Evolutionary conservation across 2,888 invertebrate species (phyloP).

Genomic region (Gisinianus flammeolus): DNA sequence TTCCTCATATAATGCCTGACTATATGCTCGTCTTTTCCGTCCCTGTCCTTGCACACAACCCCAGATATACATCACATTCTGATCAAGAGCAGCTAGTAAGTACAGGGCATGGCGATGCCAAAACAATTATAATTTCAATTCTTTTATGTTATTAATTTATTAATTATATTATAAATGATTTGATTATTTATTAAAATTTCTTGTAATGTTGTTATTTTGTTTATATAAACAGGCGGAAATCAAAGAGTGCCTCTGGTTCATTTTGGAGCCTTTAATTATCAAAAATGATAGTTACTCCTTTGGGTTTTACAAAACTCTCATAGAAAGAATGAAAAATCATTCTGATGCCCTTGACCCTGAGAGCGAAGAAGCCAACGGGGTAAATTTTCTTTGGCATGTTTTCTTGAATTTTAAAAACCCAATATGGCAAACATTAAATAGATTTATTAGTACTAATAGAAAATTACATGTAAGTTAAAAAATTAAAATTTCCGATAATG

Average conservation of each 20-base stretch:
- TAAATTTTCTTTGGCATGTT: slow-evolving; percentile 66
- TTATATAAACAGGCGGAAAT: slow-evolving; percentile 49
- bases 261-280: slow-evolving; percentile 90
- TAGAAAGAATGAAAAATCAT: slow-evolving; percentile 93
- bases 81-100: slow-evolving; percentile 78
- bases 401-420: neutral
- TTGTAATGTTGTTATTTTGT: slow-evolving; percentile 8
- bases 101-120: slow-evolving; percentile 4
- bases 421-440: neutral
- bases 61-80: slow-evolving; percentile 77
- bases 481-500: neutral
- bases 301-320: slow-evolving; percentile 90
- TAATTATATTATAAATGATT: neutral
- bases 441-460: neutral
- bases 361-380: slow-evolving; percentile 81
- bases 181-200: neutral
- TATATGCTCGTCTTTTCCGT: slow-evolving; percentile 97
- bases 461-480: no score
- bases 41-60: slow-evolving; percentile 92
- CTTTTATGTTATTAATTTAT: neutral
- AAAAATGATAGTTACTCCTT: slow-evolving; percentile 94
- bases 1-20: slow-evolving; percentile 91
- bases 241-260: slow-evolving; percentile 88
- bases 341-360: slow-evolving; percentile 85
- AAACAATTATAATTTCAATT: neutral